Evolutionary conservation across 2,113 vertebrate genomes (phyloP).

Genomic region (Nannospalax galili): DNA sequence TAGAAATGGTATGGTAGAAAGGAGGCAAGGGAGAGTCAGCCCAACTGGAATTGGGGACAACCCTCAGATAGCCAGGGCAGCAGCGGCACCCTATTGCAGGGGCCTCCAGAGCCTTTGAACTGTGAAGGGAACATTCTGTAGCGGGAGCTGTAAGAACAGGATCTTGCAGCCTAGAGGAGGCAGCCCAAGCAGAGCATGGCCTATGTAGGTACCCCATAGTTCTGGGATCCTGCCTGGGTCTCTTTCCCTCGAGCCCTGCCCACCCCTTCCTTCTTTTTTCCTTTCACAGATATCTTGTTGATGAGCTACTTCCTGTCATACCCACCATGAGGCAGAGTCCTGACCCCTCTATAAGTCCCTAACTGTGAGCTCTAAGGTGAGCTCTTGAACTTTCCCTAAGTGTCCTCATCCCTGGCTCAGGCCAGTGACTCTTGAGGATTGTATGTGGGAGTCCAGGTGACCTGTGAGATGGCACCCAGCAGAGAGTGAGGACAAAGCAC

Average conservation of each 20-base stretch:
- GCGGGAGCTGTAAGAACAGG: too few species aligned
- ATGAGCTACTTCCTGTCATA: not conserved
- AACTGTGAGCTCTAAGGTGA: not conserved
- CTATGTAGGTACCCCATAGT: not conserved
- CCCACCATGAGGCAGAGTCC: not conserved
- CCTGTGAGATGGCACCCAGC: fast-evolving
- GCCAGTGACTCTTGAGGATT: not conserved
- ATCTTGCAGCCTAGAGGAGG: too few species aligned
- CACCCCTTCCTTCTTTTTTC: not conserved
- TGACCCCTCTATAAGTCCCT: not conserved
- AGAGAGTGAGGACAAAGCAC: not conserved
- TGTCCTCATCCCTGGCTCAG: not conserved
- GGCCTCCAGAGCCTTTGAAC: too few species aligned
- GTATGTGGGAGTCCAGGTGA: not conserved
- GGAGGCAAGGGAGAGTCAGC: not conserved
- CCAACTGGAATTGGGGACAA: too few species aligned
- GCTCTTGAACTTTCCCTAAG: not conserved
- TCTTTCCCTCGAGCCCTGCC: not conserved
- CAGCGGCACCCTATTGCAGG: too few species aligned
- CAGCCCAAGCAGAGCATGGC: not conserved
- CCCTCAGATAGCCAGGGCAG: not conserved
- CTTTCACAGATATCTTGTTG: not conserved
- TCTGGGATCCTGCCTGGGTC: not conserved
- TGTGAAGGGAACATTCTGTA: too few species aligned
- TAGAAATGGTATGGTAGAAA: not conserved